Percentiles rank a stretch among this genome's conserved stretches.
phyloP scores from a whole-genome alignment of 2,888 invertebrate genomes.

The Nomada fucata region DNA sequence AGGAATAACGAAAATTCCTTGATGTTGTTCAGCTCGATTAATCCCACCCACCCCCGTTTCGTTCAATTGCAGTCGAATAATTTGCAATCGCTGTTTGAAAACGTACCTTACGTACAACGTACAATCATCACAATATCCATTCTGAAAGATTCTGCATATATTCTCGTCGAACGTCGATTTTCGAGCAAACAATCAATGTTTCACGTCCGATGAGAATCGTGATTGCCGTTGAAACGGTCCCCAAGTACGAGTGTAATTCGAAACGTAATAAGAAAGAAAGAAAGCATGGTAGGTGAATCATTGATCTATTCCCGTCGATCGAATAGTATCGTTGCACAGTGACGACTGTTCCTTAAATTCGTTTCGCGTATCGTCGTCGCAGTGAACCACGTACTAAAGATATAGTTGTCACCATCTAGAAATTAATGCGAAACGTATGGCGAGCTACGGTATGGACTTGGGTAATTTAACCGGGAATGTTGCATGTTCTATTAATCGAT shows the following conservation, averaged over 20 bases:
- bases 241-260: not conserved
- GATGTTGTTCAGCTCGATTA: constrained; percentile 30
- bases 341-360: constrained; percentile 1
- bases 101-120: not conserved
- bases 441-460: constrained; percentile 64
- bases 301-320: constrained; percentile 15
- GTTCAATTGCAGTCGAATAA: not conserved
- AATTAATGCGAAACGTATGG: constrained; percentile 53
- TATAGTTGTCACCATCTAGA: constrained; percentile 4
- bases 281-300: constrained; percentile 33
- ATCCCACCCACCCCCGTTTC: not conserved
- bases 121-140: not conserved
- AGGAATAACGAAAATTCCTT: constrained; percentile 76
- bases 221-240: not conserved
- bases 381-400: constrained; percentile 6
- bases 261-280: not conserved
- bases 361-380: not conserved
- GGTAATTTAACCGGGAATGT: constrained; percentile 73
- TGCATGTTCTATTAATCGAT: constrained; percentile 75
- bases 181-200: not conserved
- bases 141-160: not conserved
- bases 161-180: not conserved
- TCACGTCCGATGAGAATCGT: not conserved
- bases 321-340: not conserved
- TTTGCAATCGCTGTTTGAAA: not conserved